phyloP scores from a whole-genome alignment of 2,797 vertebrate species.

The Telmatherina bonti region DNA sequence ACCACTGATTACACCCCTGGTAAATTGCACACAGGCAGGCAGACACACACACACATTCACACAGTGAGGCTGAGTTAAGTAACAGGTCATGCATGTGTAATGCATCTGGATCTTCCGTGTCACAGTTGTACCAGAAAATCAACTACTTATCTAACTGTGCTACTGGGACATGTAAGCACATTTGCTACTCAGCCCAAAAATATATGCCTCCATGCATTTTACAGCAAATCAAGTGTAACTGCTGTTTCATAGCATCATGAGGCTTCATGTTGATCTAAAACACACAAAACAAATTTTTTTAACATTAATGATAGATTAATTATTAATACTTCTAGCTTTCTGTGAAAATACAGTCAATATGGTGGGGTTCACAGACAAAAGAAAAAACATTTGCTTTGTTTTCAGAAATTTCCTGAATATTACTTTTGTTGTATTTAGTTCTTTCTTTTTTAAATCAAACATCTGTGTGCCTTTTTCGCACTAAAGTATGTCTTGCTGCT shows the following conservation, averaged over 20 bases:
- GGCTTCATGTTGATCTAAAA: slow-evolving; percentile 8
- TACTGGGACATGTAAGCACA: slow-evolving; percentile 40
- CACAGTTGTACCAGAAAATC: slow-evolving; percentile 42
- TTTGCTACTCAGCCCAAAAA: slow-evolving; percentile 23
- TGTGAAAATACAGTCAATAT: neutral
- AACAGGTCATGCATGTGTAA: slow-evolving; percentile 74
- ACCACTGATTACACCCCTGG: slow-evolving; percentile 92
- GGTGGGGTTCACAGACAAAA: neutral
- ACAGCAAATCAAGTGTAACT: slow-evolving; percentile 8
- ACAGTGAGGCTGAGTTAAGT: slow-evolving; percentile 60
- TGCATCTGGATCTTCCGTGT: slow-evolving; percentile 49
- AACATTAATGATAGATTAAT: neutral
- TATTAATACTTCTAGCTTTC: neutral
- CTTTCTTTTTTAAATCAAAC: too few species aligned
- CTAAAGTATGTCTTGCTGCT: neutral
- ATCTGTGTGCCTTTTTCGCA: too few species aligned
- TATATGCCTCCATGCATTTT: neutral
- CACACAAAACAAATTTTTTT: slow-evolving; percentile 6
- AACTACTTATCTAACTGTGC: slow-evolving; percentile 52
- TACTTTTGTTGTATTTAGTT: too few species aligned
- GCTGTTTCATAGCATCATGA: neutral
- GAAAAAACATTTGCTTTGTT: neutral
- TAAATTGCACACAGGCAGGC: slow-evolving; percentile 48
- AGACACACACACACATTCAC: slow-evolving; percentile 18
- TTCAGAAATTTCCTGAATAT: neutral